Base-by-base conservation (phyloP, 1,140 invertebrate species). In the Euschistus heros region DNA sequence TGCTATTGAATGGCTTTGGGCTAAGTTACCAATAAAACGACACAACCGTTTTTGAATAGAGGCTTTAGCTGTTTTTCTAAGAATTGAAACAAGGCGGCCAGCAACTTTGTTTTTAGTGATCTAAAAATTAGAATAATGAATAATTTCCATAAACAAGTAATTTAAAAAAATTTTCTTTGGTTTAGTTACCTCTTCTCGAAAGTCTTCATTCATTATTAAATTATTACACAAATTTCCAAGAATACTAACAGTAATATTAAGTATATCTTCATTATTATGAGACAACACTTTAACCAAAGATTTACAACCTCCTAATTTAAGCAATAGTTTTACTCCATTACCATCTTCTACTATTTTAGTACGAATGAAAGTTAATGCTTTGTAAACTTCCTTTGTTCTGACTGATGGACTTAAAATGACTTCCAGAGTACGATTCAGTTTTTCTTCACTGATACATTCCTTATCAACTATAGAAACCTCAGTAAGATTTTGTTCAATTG, bases 1-100 rank as follows among this genome's bases (percentile, higher is more conserved):
- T 24, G 66, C 69, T 26, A 71, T 60, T 2, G 27, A 47, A 60
- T 67, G 55, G 20, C 62, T 66, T 37, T 68, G 66, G 27, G 69
- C 65, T n/a, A 72, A 60, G 66, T 72, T 72, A 0, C 68, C 71
- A 52, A 72, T 62, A 47, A 72, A 62, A 22, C 70, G 55, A 52
- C 69, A 72, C 26, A 68, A 60, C 20, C 70, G 44, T 24, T 68
- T 67, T 52, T 68, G 69, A 42, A 71, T 71, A 14, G 54, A 62
- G 37, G 67, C 67, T 63, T 68, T 63, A 26, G 64, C 65, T 13
- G 68, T 55, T 47, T 69, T 71, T 46, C 67, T 60, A 18, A 72
- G 26, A n/a, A 72, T 66, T 37, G 55, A 26, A 50, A 62, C 61
- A 15, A 72, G 47, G 7, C 66, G 65, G n/a, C 61, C 64, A 20